Conservation (phyloP, 2,888 invertebrate genomes). For the Salpingus planirostris region DNA sequence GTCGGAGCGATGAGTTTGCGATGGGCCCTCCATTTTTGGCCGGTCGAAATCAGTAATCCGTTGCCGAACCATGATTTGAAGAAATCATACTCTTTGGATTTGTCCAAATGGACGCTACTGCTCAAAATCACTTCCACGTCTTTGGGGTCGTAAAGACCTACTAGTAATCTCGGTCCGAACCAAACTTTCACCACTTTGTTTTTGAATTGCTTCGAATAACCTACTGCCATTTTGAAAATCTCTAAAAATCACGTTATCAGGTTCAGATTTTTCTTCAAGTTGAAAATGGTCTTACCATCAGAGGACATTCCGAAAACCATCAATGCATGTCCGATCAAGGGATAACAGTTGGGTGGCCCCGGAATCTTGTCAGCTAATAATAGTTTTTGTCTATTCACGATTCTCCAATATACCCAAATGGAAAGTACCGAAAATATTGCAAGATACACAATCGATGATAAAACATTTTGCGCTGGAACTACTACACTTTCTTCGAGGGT, state of each 20-base stretch:
- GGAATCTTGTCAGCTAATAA: conserved; percentile 61
- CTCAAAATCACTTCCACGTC: conserved; percentile 67
- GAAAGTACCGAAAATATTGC: too few relatives aligned
- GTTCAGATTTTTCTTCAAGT: too few relatives aligned
- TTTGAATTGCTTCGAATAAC: conserved; percentile 46
- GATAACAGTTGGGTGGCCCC: too few relatives aligned
- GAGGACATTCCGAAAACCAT: too few relatives aligned
- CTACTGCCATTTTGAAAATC: conserved; percentile 57
- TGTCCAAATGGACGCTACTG: conserved; percentile 73
- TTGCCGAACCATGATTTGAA: conserved; percentile 80
- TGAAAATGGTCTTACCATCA: too few relatives aligned
- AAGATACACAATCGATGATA: too few relatives aligned
- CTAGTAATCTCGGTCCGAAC: conserved; percentile 66
- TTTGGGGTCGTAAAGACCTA: conserved; percentile 66
- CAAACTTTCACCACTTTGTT: conserved; percentile 55
- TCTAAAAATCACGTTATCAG: too few relatives aligned
- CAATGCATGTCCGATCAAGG: too few relatives aligned
- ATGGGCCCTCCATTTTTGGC: conserved; percentile 79
- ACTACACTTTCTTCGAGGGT: too few relatives aligned
- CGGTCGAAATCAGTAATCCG: conserved; percentile 76
- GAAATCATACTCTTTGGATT: conserved; percentile 68
- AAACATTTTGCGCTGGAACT: too few relatives aligned
- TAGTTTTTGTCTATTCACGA: too few relatives aligned
- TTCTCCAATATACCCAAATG: too few relatives aligned
- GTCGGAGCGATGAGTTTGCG: conserved; percentile 80